These are phyloP conservation scores for Tenthredo amoena DNA, from an alignment of 2,888 invertebrate species.

Conservation along the genomic window DNA sequence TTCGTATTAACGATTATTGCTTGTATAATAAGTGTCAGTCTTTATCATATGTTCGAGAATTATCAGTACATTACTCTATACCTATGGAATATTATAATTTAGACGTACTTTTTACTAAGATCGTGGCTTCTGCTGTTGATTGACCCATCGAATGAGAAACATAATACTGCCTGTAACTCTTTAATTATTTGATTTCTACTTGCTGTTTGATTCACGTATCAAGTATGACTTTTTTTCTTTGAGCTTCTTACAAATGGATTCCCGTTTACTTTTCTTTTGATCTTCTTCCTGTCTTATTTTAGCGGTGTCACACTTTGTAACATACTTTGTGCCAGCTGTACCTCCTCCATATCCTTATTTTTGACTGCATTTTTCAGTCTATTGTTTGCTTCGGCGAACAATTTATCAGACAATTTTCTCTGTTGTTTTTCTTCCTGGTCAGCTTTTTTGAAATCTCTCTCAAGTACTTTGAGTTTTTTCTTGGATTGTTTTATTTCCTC, in stretches of 20 bases:
- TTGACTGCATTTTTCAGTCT: background rate
- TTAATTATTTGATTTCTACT: background rate
- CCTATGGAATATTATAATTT: too few species aligned
- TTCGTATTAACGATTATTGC: too few species aligned
- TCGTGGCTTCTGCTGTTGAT: too few species aligned
- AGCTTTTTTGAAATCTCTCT: slow-evolving; percentile 25
- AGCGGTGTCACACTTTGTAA: slow-evolving; percentile 24
- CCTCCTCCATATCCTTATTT: slow-evolving; percentile 8
- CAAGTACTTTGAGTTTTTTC: slow-evolving; percentile 41
- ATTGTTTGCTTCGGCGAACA: slow-evolving; percentile 31
- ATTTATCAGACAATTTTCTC: slow-evolving; percentile 31
- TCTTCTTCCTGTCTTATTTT: slow-evolving; percentile 30
- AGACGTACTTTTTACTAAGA: too few species aligned
- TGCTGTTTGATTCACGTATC: slow-evolving; percentile 2
- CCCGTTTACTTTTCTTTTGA: slow-evolving; percentile 12
- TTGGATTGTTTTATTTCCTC: slow-evolving; percentile 31
- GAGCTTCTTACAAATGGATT: slow-evolving; percentile 14
- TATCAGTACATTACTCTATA: too few species aligned
- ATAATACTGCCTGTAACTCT: too few species aligned
- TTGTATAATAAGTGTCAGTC: too few species aligned
- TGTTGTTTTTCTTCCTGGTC: slow-evolving; percentile 20
- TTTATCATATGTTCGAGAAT: too few species aligned
- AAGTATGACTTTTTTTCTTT: slow-evolving; percentile 23
- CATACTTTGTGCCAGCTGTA: slow-evolving; percentile 32
- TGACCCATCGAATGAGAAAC: too few species aligned